Base-by-base conservation (phyloP, 2,113 vertebrate species). In the Apodemus speciosus region DNA sequence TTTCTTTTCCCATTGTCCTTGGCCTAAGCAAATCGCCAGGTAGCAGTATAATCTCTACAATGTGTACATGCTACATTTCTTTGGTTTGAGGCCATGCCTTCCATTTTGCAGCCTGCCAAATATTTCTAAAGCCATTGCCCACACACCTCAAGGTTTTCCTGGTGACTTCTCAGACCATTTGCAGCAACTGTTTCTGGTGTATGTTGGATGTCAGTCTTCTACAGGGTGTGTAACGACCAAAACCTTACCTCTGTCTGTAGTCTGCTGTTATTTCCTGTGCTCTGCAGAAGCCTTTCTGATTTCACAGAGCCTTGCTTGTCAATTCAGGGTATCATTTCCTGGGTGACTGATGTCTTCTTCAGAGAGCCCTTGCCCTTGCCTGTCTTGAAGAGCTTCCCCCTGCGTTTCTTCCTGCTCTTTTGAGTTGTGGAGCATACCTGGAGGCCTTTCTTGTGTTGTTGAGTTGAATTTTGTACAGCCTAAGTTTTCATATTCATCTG, bases 61-160 rank as follows among this genome's bases (percentile, higher is more conserved):
- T 3, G 40, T 15, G 13, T 0, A n/a, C 53, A 43, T 10, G 3
- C 64, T 35, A 30, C 35, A 13, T 46, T 83, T 80, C 21, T 60
- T 23, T 72, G 51, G 9, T 30, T 76, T 21, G 18, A 15, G 89
- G 77, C 25, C 27, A n/a, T 51, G 3, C 35, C 11, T 11, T 32
- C 6, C 9, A 40, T 38, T 38, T 35, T 49, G 32, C 0, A 13
- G 23, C 27, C 13, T 66, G 30, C n/a, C 5, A 49, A 85, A 40
- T 53, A 18, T 20, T 85, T 87, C 40, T 75, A 21, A 85, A 87
- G 18, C n/a, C 20, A 49, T 89, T 30, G 40, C 32, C 32, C 3
- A 2, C 43, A 7, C 8, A 21, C 15, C 25, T 1, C 2, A 27
- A 3, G 32, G 0, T 64, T 9, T 79, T 23, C 2, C 0, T 8